Base-by-base conservation (phyloP, 2,888 invertebrate species). In the Platycnemis pennipes region DNA sequence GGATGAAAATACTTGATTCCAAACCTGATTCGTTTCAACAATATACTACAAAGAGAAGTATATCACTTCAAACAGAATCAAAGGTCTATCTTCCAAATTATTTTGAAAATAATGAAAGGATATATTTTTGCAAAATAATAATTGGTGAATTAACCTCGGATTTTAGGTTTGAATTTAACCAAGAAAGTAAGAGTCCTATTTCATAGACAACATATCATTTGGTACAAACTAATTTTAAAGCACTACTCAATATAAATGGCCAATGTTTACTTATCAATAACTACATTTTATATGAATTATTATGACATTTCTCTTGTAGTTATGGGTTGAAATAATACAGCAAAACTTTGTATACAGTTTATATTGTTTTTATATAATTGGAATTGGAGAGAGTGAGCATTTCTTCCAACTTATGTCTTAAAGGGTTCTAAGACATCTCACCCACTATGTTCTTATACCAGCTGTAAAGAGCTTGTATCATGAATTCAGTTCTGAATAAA, bases 201-300 rank as follows among this genome's bases (percentile, higher is more conserved):
- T n/a, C 44, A 45, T 91, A 91, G 91, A 37, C 42, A 63, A 91
- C 91, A 91, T 91, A 91, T 91, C 91, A 91, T 91, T 91, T 91
- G 91, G 91, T 91, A 91, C 91, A 91, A 91, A 91, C 91, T 91
- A 91, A 91, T 91, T 91, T 87, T 91, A 91, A 91, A 91, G 56
- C 63, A 63, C 63, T 91, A 42, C n/a, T 91, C 63, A 63, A 91
- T 11, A 86, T 16, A 11, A 2, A 63, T 69, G 91, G 91, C 91
- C 91, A 42, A 44, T 63, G n/a, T 63, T 53, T 45, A 63, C 63
- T 91, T 63, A 91, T 91, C 45, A 91, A 42, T 44, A 26, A 69
- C 37, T 69, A n/a, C 56, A 42, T 91, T 91, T 91, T 91, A 91
- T 91, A 91, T 63, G 44, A 91, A 56, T 91, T 91, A 91, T 16